Conservation (phyloP, 1,140 invertebrate genomes). For the Batillaria attramentaria region DNA sequence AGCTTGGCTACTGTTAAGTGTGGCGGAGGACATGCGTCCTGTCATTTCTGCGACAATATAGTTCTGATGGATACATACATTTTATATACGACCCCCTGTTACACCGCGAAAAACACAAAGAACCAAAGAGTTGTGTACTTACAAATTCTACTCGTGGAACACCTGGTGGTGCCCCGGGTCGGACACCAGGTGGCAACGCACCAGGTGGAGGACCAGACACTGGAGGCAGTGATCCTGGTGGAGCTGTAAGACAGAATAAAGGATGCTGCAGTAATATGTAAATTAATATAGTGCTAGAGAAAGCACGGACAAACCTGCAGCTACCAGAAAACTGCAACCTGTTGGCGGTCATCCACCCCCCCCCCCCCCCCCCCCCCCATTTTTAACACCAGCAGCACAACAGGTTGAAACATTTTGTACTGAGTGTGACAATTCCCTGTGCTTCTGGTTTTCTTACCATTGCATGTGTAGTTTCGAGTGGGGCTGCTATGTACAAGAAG, state of each 20-base stretch:
- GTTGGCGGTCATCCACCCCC: too few species aligned
- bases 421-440: too few species aligned
- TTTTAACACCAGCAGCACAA: neutral
- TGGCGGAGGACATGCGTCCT: too few species aligned
- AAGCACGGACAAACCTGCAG: neutral
- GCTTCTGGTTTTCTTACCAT: too few species aligned
- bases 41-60: too few species aligned
- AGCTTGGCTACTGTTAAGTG: too few species aligned
- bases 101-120: neutral
- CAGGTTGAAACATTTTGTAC: too few species aligned
- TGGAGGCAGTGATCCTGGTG: constrained; percentile 35
- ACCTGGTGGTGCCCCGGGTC: constrained; percentile 76
- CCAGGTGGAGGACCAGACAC: constrained; percentile 49
- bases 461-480: too few species aligned
- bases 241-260: constrained; percentile 31
- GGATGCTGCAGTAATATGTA: constrained; percentile 27
- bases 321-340: constrained; percentile 9
- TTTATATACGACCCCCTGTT: neutral
- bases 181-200: constrained; percentile 66
- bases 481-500: too few species aligned
- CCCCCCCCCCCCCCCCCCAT: neutral
- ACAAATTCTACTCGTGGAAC: constrained; percentile 74
- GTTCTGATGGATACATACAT: too few species aligned
- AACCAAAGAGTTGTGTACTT: neutral
- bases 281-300: constrained; percentile 15